Conservation (phyloP, 2,797 vertebrate genomes). For the Heteromormyrus szaboi region DNA sequence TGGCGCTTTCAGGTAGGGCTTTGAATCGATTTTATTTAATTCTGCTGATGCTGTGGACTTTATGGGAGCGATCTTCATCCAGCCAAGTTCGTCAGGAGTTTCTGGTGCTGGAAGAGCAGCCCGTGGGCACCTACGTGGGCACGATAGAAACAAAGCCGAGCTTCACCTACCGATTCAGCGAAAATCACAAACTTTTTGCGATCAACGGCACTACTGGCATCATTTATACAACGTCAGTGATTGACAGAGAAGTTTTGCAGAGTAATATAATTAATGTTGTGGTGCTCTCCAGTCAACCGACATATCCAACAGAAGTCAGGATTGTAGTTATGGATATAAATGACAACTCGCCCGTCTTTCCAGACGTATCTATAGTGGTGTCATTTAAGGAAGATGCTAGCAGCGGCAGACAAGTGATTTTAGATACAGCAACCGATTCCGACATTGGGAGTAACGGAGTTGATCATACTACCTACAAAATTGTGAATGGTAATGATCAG, state of each 20-base stretch:
- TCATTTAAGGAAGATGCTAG: slow-evolving; percentile 95
- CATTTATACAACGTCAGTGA: slow-evolving; percentile 80
- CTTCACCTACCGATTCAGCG: slow-evolving; percentile 94
- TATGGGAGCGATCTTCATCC: slow-evolving; percentile 56
- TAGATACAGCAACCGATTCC: slow-evolving; percentile 90
- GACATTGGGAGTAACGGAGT: slow-evolving; percentile 92
- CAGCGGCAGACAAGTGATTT: slow-evolving; percentile 88
- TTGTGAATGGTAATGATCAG: slow-evolving; percentile 84
- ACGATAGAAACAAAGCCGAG: slow-evolving; percentile 82
- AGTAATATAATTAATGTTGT: slow-evolving; percentile 90
- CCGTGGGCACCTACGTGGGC: slow-evolving; percentile 86
- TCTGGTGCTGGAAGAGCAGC: slow-evolving; percentile 87
- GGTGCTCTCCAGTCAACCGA: slow-evolving; percentile 94
- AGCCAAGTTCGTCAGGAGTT: slow-evolving; percentile 91
- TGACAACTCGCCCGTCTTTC: slow-evolving; percentile 90
- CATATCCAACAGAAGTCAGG: slow-evolving; percentile 92
- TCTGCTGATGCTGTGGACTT: slow-evolving; percentile 64
- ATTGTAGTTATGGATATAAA: slow-evolving; percentile 91
- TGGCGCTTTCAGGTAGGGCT: slow-evolving; percentile 56
- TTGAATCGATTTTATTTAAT: slow-evolving; percentile 52
- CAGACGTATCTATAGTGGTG: slow-evolving; percentile 85
- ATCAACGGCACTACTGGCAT: slow-evolving; percentile 85
- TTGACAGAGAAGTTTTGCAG: slow-evolving; percentile 83
- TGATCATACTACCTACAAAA: slow-evolving; percentile 89
- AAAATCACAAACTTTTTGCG: slow-evolving; percentile 84